Evolutionary conservation across 2,888 invertebrate genomes (phyloP), one percentile per base, ranked within the genome.

Genomic region (Dysmachus trigonus): DNA sequence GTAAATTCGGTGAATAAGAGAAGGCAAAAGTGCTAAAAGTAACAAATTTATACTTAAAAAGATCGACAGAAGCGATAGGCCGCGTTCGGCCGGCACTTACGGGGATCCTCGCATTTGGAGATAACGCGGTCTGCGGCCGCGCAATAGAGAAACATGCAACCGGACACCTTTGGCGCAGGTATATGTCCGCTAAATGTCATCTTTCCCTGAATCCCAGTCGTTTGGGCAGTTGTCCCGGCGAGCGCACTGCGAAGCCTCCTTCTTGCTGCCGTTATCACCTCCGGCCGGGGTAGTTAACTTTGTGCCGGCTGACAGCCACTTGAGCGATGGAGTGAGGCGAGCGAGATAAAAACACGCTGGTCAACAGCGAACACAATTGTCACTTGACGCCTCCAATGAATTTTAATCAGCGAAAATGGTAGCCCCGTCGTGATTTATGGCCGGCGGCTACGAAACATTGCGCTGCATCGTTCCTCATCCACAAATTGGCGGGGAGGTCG

Each of bases 341-440:
- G 47, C 27, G 33, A 83, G 83, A 83, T 83, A 83, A 83, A 83
- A 83, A 83, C 71, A 31, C 38, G 41, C 38, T 83, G 71, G 72
- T 41, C 72, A 85, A 85, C 47, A 51, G 33, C 74, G 33, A 73
- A 33, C 85, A 74, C 85, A 79, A 85, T 72, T 79, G 85, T 76
- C 77, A 85, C 31, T 85, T 85, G 62, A 85, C 85, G 79, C 85
- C 85, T 85, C 79, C 79, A 41, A 72, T 85, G 85, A 85, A 85
- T 85, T 85, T 85, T 85, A 85, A 85, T 85, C 77, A 85, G 85
- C 71, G 62, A 85, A 85, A 79, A 77, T 85, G 77, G 85, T 77
- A 85, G 77, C 85, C 62, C 62, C 77, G 47, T 38, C 31, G 71
- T 79, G 85, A 85, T 85, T 85, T 85, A 85, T 53, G 71, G 38